These are phyloP conservation scores for Acanthosepion pharaonis DNA, from an alignment of 2,888 invertebrate genomes.

Conservation along the genomic window DNA sequence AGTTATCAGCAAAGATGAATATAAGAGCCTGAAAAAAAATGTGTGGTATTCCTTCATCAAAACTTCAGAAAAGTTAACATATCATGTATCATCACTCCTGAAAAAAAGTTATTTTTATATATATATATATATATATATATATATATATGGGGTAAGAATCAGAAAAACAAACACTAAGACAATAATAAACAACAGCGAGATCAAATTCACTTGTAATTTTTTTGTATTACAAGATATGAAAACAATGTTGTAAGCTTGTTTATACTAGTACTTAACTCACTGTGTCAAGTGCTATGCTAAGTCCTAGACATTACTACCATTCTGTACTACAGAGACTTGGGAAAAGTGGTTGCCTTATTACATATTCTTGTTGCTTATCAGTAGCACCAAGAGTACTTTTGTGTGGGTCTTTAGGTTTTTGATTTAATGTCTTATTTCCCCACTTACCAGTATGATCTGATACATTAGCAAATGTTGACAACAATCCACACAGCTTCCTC, in stretches of 20 bases:
- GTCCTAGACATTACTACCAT: not conserved
- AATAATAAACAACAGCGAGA: not conserved
- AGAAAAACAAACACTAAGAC: not conserved
- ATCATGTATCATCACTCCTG: too few relatives aligned
- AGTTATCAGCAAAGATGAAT: not conserved
- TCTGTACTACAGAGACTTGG: slow-evolving; percentile 16
- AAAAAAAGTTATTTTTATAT: not conserved
- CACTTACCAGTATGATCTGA: not conserved
- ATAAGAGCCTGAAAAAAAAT: not conserved
- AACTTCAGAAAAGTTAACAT: not conserved
- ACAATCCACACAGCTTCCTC: not conserved
- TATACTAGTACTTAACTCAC: not conserved
- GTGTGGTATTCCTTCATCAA: too few relatives aligned
- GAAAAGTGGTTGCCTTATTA: not conserved
- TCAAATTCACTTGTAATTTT: not conserved
- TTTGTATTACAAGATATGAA: slow-evolving; percentile 33
- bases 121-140: too few relatives aligned
- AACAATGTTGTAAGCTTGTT: not conserved
- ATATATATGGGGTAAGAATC: not conserved
- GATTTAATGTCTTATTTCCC: not conserved
- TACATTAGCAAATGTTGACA: not conserved
- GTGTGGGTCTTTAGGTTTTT: not conserved
- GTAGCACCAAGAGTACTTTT: not conserved
- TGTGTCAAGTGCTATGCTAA: not conserved
- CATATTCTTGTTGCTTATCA: not conserved